Evolutionary conservation across 2,888 invertebrate genomes (phyloP).

Genomic region (Empis stercorea): DNA sequence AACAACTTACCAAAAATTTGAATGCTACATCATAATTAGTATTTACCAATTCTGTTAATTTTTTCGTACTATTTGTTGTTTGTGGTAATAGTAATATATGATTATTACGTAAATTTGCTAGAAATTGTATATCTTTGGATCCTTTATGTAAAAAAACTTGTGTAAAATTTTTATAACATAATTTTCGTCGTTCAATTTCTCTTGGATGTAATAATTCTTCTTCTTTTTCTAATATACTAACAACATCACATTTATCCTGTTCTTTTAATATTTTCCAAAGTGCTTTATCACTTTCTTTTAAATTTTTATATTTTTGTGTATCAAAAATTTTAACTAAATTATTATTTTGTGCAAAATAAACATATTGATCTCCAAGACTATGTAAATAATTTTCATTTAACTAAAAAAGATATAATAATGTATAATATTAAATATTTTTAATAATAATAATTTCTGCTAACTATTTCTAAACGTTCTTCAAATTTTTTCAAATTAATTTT

Average conservation of each 20-base stretch:
- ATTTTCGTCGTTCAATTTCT: slow-evolving; percentile 22
- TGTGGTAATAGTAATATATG: slow-evolving; percentile 3
- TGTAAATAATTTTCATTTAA: slow-evolving; percentile 8
- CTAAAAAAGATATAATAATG: slow-evolving; percentile 1
- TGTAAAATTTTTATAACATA: slow-evolving; percentile 22
- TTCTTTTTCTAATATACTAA: slow-evolving; percentile 12
- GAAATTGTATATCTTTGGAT: slow-evolving; percentile 21
- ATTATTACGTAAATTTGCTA: slow-evolving; percentile 2
- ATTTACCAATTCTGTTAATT: slow-evolving; percentile 17
- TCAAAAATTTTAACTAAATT: slow-evolving; percentile 4
- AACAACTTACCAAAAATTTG: slow-evolving; percentile 25
- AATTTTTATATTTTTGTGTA: background rate
- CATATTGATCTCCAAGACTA: slow-evolving; percentile 7
- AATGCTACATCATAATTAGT: slow-evolving; percentile 27
- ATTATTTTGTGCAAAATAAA: slow-evolving; percentile 6
- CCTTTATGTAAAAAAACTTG: slow-evolving; percentile 26
- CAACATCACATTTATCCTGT: slow-evolving; percentile 10
- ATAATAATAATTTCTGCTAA: background rate
- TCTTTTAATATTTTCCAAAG: slow-evolving; percentile 8
- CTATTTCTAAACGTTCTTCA: background rate
- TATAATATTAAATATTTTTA: background rate
- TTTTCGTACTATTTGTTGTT: slow-evolving; percentile 2
- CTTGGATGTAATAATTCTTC: slow-evolving; percentile 22
- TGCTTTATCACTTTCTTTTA: slow-evolving; percentile 2
- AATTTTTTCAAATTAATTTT: background rate